Evolutionary conservation across 1,140 invertebrate species (phyloP).

Genomic region (Nebria ingens): DNA sequence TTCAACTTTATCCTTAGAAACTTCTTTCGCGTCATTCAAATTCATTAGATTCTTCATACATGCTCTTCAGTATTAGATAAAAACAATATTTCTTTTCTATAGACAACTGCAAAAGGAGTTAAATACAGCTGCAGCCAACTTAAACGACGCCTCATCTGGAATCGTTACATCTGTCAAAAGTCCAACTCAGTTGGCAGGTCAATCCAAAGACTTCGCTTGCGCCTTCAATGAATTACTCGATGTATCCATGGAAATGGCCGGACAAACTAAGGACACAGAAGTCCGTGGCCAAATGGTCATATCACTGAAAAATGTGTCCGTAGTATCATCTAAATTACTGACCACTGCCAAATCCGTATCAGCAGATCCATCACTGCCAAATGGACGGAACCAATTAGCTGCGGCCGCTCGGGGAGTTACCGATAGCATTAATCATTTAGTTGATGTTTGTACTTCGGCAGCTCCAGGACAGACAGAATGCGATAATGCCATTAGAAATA

Average conservation of each 20-base stretch:
- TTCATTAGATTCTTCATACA: too few species aligned
- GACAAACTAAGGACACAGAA: conserved; percentile 61
- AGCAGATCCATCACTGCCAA: conserved; percentile 79
- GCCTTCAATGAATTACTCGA: conserved; percentile 68
- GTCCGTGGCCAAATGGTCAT: conserved; percentile 68
- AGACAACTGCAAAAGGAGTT: conserved; percentile 78
- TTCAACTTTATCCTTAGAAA: too few species aligned
- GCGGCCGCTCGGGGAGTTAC: conserved; percentile 80
- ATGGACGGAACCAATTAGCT: conserved; percentile 79
- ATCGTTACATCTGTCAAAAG: conserved; percentile 60
- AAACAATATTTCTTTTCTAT: conserved; percentile 15
- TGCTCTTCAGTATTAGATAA: too few species aligned
- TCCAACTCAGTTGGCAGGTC: conserved; percentile 59
- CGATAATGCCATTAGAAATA: conserved; percentile 90
- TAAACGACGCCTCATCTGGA: conserved; percentile 73
- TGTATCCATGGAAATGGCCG: conserved; percentile 72
- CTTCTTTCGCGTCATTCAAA: too few species aligned
- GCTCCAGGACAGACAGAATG: conserved; percentile 91
- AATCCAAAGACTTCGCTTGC: conserved; percentile 64
- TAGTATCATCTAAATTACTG: conserved; percentile 78
- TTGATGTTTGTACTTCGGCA: conserved; percentile 72
- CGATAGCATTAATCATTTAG: conserved; percentile 84
- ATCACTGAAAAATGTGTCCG: conserved; percentile 77
- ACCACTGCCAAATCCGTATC: conserved; percentile 80
- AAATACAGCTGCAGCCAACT: conserved; percentile 64